Evolutionary conservation across 2,888 invertebrate species (phyloP), one percentile per base, ranked within the genome.

Genomic region (Pediacus dermestoides): DNA sequence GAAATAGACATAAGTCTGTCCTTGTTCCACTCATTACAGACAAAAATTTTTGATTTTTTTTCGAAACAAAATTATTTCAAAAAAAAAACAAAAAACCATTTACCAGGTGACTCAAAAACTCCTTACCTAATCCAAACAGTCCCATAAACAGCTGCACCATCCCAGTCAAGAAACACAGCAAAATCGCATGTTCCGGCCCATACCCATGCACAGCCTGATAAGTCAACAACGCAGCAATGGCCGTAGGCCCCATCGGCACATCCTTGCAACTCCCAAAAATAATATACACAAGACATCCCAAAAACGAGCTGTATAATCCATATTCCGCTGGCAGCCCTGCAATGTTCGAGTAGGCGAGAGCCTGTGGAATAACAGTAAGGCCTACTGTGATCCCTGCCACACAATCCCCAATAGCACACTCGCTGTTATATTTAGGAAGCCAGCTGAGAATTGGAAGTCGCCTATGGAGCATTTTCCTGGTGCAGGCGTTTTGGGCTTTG

Each of bases 201-300:
- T 72, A 66, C 22, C 82, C 82, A 34, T 77, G 75, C 0, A 86
- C 78, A 16, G 84, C 80, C 72, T 88, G 87, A 67, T 75, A 85
- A 1, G 91, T 92, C 52, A 94, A 76, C 39, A 94, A 73, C 2
- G 93, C 88, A 48, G 89, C 83, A 57, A 95, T 91, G 43, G 94
- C 93, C 1, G 92, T 92, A 10, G 94, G 94, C 8, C 94, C 93
- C 53, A 93, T 80, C 1, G 93, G 92, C 41, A 92, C 86, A 66
- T 93, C 92, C 67, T 91, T 91, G 63, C 91, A 89, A 46, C 90
- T 91, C 30, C 94, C 94, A 52, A 95, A 76, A 53, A 94, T 71
- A 55, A 89, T 85, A 73, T 95, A 95, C 42, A 93, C 75, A 68
- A 94, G 85, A 65, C 88, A 86, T 28, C 93, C 91, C 60, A 93